A percentile compares a stretch with the other conserved stretches of the same genome.
Conservation (phyloP, 2,888 invertebrate species). For the Callimorpha dominula region DNA sequence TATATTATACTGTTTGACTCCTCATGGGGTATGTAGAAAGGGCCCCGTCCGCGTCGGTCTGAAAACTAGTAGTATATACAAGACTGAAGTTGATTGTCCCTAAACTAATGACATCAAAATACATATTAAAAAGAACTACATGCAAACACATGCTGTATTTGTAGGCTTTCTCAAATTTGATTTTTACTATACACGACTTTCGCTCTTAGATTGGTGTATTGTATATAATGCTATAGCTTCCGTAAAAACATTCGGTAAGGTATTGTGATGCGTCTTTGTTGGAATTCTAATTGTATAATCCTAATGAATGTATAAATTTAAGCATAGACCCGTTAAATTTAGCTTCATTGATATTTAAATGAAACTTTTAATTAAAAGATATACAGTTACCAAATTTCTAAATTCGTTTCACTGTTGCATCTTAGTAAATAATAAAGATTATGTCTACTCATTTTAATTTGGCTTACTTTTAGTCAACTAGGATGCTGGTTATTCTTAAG, state of each 20-base stretch:
- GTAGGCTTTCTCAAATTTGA: not conserved
- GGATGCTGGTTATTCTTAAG: not conserved
- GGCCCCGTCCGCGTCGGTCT: too few species aligned
- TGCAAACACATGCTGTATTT: not conserved
- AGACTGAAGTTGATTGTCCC: too few species aligned
- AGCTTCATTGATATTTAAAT: conserved; percentile 3
- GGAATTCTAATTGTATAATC: not conserved
- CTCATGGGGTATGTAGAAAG: too few species aligned
- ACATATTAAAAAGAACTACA: not conserved
- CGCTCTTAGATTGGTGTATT: not conserved
- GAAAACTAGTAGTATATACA: too few species aligned
- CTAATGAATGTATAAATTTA: not conserved
- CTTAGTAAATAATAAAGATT: conserved; percentile 10
- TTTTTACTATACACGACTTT: not conserved
- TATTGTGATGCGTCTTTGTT: too few species aligned
- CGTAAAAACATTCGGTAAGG: not conserved
- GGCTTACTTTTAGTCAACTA: not conserved
- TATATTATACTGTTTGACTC: too few species aligned
- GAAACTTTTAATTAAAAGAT: conserved; percentile 2
- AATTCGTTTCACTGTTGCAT: conserved; percentile 2
- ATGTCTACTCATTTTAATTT: conserved; percentile 1
- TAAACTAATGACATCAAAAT: not conserved
- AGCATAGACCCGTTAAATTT: not conserved
- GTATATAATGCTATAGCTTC: not conserved
- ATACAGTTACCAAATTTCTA: conserved; percentile 9